A percentile compares a stretch with the other conserved stretches of the same genome.
phyloP scores from a whole-genome alignment of 1,140 invertebrate species.

The Gryllus bimaculatus region DNA sequence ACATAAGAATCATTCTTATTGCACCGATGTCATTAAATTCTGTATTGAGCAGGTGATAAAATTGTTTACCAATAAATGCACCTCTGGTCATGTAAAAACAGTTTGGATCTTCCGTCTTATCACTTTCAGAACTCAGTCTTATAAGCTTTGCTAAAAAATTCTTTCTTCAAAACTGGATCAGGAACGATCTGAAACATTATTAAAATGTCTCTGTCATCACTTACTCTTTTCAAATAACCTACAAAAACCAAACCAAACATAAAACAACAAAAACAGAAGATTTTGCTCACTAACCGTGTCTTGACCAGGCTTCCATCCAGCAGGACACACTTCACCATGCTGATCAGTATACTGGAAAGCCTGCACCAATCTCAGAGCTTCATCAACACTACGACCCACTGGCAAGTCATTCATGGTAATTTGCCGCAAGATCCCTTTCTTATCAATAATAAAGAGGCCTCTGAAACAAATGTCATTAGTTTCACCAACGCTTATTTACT shows the following conservation, averaged over 20 bases:
- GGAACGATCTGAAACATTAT: conserved; percentile 20
- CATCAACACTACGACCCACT: conserved; percentile 56
- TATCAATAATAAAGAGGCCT: conserved; percentile 60
- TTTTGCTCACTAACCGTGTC: conserved; percentile 36
- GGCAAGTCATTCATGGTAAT: conserved; percentile 65
- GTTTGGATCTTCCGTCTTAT: background rate
- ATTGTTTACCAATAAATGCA: too few species aligned
- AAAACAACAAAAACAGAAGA: background rate
- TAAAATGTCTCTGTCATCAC: background rate
- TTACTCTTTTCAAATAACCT: background rate
- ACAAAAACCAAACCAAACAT: background rate
- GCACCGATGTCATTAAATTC: too few species aligned
- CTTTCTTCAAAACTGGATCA: conserved; percentile 20
- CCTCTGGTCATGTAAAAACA: too few species aligned
- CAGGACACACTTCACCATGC: conserved; percentile 57
- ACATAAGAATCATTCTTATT: too few species aligned
- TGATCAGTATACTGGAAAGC: conserved; percentile 61
- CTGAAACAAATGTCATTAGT: conserved; percentile 28
- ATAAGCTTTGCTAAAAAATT: conserved; percentile 16
- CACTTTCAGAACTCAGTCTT: background rate
- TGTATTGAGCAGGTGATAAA: too few species aligned
- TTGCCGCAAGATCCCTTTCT: conserved; percentile 51
- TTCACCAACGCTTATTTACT: too few species aligned
- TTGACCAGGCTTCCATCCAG: conserved; percentile 59
- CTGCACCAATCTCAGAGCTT: conserved; percentile 55